Evolutionary conservation across 2,888 invertebrate species (phyloP), one percentile per base, ranked within the genome.

Genomic region (Ectropis crepuscularia): DNA sequence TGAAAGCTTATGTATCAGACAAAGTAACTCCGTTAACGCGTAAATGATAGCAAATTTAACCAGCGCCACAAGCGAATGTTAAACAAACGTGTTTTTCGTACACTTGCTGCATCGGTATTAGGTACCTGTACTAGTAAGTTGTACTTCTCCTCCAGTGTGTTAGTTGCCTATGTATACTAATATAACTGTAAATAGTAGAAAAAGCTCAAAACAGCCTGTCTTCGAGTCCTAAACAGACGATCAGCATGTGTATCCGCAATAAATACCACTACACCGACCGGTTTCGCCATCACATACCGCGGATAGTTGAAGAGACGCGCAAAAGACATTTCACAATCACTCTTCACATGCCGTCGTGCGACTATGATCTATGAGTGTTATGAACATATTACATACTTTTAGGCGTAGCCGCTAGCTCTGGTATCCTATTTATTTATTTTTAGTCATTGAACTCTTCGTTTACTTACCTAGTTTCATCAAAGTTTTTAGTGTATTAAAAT

Each of bases 261-360:
- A 68, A 71, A 69, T 72, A 67, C 66, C 68, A 69, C 67, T 67
- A 67, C 63, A 66, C 67, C 68, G 57, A 73, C 69, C 67, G 66
- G 70, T 74, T 77, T 74, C 62, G 71, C 68, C 73, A 76, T 65
- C 61, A 69, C 74, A 71, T 74, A 72, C 65, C 70, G 53, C 54
- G 64, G 68, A 68, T 73, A 67, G 62, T 66, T 69, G 54, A 69
- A 65, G 67, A 74, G 74, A 79, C 73, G 73, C 69, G 76, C 74
- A 68, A 72, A 72, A 67, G 67, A 71, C 69, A 67, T 80, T 80
- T 78, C 81, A 80, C 78, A 78, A 78, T 65, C 63, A 65, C 68
- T 57, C 64, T 61, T 57, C 53, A 63, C 63, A 51, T 58, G 38
- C 45, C 48, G 61, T 63, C 48, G 61, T 63, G 53, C 16, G 47